These are phyloP conservation scores for Zaprionus camerounensis DNA, from an alignment of 1,140 invertebrate genomes.

Conservation along the genomic window DNA sequence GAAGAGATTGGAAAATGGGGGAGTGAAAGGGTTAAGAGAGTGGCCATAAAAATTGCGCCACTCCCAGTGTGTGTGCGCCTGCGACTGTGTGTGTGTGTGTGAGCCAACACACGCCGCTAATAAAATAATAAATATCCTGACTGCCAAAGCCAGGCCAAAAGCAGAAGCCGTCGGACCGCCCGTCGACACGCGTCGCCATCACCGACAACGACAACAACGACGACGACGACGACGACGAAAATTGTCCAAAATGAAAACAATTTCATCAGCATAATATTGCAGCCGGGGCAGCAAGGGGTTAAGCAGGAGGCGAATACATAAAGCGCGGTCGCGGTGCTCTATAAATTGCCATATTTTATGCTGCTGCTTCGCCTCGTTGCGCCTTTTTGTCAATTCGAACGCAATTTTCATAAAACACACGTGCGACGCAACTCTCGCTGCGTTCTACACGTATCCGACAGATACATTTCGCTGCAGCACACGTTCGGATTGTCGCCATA, in stretches of 20 bases:
- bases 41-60: conserved; percentile 63
- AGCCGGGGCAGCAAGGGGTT: conserved; percentile 7
- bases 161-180: conserved; percentile 22
- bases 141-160: conserved; percentile 31
- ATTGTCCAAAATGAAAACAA: conserved; percentile 58
- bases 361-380: conserved; percentile 38
- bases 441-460: conserved; percentile 45
- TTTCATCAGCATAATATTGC: conserved; percentile 69
- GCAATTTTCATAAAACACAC: conserved; percentile 82
- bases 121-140: conserved; percentile 81
- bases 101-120: conserved; percentile 71
- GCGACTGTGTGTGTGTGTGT: conserved; percentile 2
- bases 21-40: conserved; percentile 55
- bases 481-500: conserved; percentile 28
- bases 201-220: too few relatives aligned
- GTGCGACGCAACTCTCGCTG: conserved; percentile 30
- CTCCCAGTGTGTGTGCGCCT: conserved; percentile 42
- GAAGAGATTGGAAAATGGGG: neutral
- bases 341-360: conserved; percentile 81
- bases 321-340: conserved; percentile 64
- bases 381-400: conserved; percentile 73
- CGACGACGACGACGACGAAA: neutral
- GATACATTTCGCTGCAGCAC: conserved; percentile 50
- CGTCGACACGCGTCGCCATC: conserved; percentile 36
- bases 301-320: conserved; percentile 38